Base-by-base conservation (phyloP, 2,888 invertebrate genomes). In the Toxonevra muliebris region DNA sequence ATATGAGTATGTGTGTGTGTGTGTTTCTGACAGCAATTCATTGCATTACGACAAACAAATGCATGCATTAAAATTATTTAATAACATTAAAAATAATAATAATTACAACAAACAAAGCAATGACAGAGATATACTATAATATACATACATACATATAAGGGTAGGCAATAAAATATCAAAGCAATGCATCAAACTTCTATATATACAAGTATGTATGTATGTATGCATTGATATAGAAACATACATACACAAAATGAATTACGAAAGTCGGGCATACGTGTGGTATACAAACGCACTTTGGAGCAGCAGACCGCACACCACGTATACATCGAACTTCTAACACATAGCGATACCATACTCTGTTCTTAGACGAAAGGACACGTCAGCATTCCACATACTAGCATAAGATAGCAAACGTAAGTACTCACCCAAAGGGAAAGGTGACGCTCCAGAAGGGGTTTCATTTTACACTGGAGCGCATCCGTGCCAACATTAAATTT, bases 151-250 rank as follows among this genome's bases (percentile, higher is more conserved):
- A 30, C 30, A 30, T 30, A 30, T 30, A 30, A 7, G 7, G 7
- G 7, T 52, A 12, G 8, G 50, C 13, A 52, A 61, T 61, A 52
- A 52, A 41, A 61, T 50, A 50, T 19, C 40, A 58, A 58, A 17
- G 43, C 19, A 9, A 43, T 19, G n/a, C 48, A 45, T 15, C n/a
- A 45, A 45, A 13, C 15, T 17, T 15, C 13, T 58, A n/a, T 15
- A 43, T n/a, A 58, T n/a, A 41, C n/a, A 19, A 15, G 42, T 58
- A 58, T 5, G 15, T 42, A 58, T 17, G 9, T 58, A 58, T 15
- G 15, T 59, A 45, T 19, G 17, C 20, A 59, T 19, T 13, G 1
- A 45, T 1, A 20, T 19, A 19, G 9, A 7, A 11, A 19, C 13
- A 53, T 52, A 11, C 15, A 12, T 52, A 11, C 19, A 52, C 15